Evolutionary conservation across 2,888 invertebrate genomes (phyloP).

Genomic region (Theodoxus fluviatilis): DNA sequence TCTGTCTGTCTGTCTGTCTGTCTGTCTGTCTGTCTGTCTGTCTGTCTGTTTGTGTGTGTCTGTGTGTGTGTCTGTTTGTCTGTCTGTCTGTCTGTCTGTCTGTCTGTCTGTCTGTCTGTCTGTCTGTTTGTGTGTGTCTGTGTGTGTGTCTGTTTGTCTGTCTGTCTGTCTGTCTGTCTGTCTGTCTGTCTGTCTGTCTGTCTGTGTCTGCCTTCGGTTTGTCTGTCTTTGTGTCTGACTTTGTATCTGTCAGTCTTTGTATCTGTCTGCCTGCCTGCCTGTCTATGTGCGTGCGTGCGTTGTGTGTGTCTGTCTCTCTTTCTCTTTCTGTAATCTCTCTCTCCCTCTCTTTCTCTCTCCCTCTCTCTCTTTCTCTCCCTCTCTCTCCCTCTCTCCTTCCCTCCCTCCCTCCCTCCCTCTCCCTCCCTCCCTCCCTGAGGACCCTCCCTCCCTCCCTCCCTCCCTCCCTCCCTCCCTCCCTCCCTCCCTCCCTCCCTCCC

Average conservation of each 20-base stretch:
- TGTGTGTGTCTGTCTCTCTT: too few relatives aligned
- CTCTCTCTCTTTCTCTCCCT: not conserved
- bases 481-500: conserved; percentile 22
- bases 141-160: not conserved
- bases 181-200: not conserved
- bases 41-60: too few relatives aligned
- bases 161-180: not conserved
- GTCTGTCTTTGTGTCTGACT: too few relatives aligned
- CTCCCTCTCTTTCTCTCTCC: not conserved
- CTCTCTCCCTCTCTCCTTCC: not conserved
- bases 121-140: not conserved
- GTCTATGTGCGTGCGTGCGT: too few relatives aligned
- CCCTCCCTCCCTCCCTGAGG: not conserved
- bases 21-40: too few relatives aligned
- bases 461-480: conserved; percentile 3
- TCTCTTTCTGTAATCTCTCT: not conserved
- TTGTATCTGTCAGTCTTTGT: too few relatives aligned
- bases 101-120: conserved; percentile 11
- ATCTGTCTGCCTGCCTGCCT: too few relatives aligned
- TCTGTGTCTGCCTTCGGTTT: too few relatives aligned
- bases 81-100: too few relatives aligned
- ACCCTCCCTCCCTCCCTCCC: not conserved
- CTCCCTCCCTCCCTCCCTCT: not conserved
- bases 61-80: too few relatives aligned
- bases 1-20: too few relatives aligned